phyloP scores from a whole-genome alignment of 2,797 vertebrate species.

The Hydrolagus colliei region DNA sequence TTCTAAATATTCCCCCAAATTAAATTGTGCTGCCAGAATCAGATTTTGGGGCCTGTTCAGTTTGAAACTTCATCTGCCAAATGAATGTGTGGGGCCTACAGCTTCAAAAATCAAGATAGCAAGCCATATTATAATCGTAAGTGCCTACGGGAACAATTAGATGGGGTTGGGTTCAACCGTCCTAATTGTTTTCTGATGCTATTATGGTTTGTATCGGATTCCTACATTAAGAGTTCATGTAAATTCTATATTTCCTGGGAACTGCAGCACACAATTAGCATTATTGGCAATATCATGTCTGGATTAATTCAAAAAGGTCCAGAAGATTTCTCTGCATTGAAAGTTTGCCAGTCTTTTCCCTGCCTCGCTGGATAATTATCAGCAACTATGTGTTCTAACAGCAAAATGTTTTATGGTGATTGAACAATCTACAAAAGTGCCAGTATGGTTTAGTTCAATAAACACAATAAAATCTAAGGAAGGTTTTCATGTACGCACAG shows the following conservation, averaged over 20 bases:
- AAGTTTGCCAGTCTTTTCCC: constrained; percentile 13
- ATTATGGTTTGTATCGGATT: constrained; percentile 15
- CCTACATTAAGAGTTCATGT: constrained; percentile 18
- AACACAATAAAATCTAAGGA: constrained; percentile 22
- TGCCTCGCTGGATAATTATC: not conserved
- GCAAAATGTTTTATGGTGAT: constrained; percentile 7
- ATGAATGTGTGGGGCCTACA: constrained; percentile 1
- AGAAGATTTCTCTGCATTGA: constrained; percentile 1
- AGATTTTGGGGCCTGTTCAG: not conserved
- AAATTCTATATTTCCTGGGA: constrained; percentile 20
- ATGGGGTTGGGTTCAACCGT: constrained; percentile 12
- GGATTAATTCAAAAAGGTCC: constrained; percentile 15
- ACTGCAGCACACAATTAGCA: constrained; percentile 21
- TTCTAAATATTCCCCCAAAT: not conserved
- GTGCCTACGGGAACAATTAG: not conserved
- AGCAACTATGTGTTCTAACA: constrained; percentile 17
- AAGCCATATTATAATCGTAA: constrained; percentile 17
- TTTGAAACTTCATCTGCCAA: constrained; percentile 26
- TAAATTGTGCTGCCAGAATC: constrained; percentile 10
- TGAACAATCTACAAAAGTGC: constrained; percentile 10
- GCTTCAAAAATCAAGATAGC: constrained; percentile 20
- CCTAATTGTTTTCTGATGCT: constrained; percentile 29
- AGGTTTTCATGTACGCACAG: constrained; percentile 21
- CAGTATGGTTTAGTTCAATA: constrained; percentile 16
- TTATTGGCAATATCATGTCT: constrained; percentile 4